phyloP scores from a whole-genome alignment of 2,113 vertebrate genomes.

The Tupaia tana region DNA sequence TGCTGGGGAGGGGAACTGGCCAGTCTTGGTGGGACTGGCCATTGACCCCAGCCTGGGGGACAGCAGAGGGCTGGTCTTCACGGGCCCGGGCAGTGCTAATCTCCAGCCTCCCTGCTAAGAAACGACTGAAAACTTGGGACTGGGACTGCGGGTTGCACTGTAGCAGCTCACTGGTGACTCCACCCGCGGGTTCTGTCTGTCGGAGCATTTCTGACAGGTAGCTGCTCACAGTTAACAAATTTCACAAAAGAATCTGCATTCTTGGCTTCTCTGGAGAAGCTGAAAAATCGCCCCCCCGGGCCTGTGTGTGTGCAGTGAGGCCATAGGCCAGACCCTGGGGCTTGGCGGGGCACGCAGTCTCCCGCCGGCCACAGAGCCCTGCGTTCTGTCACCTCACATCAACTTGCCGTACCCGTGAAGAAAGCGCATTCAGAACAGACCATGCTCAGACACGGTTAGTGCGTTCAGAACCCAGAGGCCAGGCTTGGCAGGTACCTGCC shows the following conservation, averaged over 20 bases:
- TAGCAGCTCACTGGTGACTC: not conserved
- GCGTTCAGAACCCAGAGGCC: not conserved
- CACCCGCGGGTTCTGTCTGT: not conserved
- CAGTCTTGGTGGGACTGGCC: rapidly evolving
- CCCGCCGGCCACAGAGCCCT: not conserved
- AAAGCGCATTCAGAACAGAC: not conserved
- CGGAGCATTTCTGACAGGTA: not conserved
- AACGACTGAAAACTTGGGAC: not conserved
- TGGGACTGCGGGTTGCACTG: not conserved
- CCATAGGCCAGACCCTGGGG: not conserved
- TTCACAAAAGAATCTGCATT: not conserved
- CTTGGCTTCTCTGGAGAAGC: not conserved
- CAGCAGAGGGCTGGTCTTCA: not conserved
- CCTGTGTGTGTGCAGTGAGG: not conserved
- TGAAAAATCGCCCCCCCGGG: not conserved
- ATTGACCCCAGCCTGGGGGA: not conserved
- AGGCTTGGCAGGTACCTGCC: too few species aligned
- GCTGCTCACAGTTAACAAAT: not conserved
- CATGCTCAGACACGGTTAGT: not conserved
- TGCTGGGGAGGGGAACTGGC: not conserved
- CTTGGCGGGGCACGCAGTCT: not conserved
- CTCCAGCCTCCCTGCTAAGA: not conserved
- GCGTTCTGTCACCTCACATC: not conserved
- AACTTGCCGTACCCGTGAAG: not conserved
- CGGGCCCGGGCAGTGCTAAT: not conserved